Base-by-base conservation (phyloP, 1,140 invertebrate genomes). In the Drosophila suzukii region DNA sequence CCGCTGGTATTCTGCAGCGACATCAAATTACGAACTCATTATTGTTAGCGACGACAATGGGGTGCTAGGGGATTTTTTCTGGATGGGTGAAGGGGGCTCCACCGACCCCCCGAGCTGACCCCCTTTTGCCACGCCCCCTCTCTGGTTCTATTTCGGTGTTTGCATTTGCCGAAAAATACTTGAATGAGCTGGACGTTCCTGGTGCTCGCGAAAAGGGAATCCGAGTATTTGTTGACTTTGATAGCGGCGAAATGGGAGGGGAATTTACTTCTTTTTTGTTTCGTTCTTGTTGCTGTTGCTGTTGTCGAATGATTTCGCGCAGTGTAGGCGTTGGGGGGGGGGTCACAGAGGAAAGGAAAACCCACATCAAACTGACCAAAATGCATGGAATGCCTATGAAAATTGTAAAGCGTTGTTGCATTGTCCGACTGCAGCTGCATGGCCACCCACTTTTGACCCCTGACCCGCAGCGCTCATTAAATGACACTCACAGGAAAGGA, bases 281-380 rank as follows among this genome's bases (percentile, higher is more conserved):
- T 27, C 27, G 27, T 5, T 27, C 3, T 61, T 57, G 20, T 49
- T 41, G 20, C 54, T 44, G 70, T 55, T 20, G 4, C 8, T 20
- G 15, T 49, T 8, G 20, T 15, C 30, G 13, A 65, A 66, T 20
- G 32, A 53, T 79, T 79, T 67, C 15, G 17, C 20, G 50, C 56
- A 50, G 65, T 79, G 75, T 79, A 80, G 84, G 71, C 62, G 50
- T 20, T 20, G 77, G 20, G 62, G 50, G 15, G 72, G 57, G 43
- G 24, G n/a, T 60, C 71, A 85, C 72, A 78, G 66, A 72, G 75
- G 63, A 78, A 85, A 85, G 73, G 77, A 85, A 88, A 79, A 90
- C 85, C 85, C 86, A 90, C 85, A 90, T 90, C 85, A 90, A 90
- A 90, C 85, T 90, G 85, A 90, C 85, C 85, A 90, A 90, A 90